These are phyloP conservation scores for Hypotaenidia okinawae DNA, from an alignment of 2,797 vertebrate species.

Conservation along the genomic window DNA sequence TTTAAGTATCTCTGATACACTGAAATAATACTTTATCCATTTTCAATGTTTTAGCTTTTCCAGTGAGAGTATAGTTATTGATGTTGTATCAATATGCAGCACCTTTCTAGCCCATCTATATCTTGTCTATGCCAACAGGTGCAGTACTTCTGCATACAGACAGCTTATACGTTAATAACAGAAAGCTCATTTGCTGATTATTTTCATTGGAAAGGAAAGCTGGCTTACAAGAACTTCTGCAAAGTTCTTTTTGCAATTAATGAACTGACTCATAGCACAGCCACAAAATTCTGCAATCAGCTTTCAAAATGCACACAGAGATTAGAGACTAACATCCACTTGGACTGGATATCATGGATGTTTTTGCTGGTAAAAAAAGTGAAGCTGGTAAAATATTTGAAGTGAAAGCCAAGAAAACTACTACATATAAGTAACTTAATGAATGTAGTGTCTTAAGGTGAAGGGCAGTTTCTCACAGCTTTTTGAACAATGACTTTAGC, in stretches of 20 bases:
- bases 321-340: not conserved
- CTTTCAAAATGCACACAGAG: not conserved
- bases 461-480: not conserved
- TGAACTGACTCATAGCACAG: not conserved
- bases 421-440: not conserved
- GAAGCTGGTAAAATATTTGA: not conserved
- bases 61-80: not conserved
- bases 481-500: not conserved
- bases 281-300: not conserved
- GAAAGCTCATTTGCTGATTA: not conserved
- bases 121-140: not conserved
- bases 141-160: not conserved
- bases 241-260: not conserved
- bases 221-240: not conserved
- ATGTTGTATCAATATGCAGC: not conserved
- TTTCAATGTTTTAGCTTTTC: not conserved
- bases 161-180: not conserved
- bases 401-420: not conserved
- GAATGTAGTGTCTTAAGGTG: not conserved
- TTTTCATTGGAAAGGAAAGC: not conserved
- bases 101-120: not conserved
- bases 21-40: not conserved
- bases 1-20: not conserved
- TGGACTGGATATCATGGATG: not conserved
- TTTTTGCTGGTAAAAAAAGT: not conserved